Percentiles rank a stretch among this genome's conserved stretches.
Evolutionary conservation across 2,113 vertebrate genomes (phyloP).

Genomic region (Aix galericulata): DNA sequence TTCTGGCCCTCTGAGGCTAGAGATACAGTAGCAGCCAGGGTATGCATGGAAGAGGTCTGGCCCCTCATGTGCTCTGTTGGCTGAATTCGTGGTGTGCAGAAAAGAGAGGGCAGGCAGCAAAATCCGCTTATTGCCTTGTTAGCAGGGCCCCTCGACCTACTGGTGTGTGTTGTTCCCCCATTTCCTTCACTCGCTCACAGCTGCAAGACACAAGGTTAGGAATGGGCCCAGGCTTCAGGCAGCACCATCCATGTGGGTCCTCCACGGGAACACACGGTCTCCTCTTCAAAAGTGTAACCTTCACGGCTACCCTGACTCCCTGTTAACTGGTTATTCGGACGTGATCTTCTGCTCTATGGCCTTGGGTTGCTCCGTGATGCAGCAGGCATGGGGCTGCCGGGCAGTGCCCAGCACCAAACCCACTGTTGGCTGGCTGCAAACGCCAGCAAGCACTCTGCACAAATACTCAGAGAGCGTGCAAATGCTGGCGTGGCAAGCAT

Average conservation of each 20-base stretch:
- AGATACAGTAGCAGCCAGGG: background rate
- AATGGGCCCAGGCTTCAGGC: background rate
- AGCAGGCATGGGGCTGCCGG: background rate
- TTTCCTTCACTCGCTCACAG: background rate
- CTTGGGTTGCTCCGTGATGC: rapidly evolving
- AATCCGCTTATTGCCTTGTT: background rate
- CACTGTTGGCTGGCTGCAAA: background rate
- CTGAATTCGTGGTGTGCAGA: background rate
- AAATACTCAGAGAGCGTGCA: background rate
- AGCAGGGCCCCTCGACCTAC: background rate
- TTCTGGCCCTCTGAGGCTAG: background rate
- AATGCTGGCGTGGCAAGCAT: background rate
- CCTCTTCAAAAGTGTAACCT: background rate
- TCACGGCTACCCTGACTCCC: background rate
- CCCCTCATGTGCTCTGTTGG: background rate
- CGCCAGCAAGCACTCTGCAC: background rate
- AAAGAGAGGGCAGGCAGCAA: background rate
- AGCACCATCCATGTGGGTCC: rapidly evolving
- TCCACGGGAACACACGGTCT: background rate
- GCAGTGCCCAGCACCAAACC: background rate
- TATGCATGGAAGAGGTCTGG: rapidly evolving
- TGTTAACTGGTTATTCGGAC: rapidly evolving
- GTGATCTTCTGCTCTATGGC: background rate
- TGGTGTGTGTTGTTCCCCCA: rapidly evolving
- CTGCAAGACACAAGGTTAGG: background rate